A percentile compares a stretch with the other conserved stretches of the same genome.
These are phyloP conservation scores for Chunga burmeisteri DNA, from an alignment of 2,113 vertebrate genomes.

Conservation along the genomic window DNA sequence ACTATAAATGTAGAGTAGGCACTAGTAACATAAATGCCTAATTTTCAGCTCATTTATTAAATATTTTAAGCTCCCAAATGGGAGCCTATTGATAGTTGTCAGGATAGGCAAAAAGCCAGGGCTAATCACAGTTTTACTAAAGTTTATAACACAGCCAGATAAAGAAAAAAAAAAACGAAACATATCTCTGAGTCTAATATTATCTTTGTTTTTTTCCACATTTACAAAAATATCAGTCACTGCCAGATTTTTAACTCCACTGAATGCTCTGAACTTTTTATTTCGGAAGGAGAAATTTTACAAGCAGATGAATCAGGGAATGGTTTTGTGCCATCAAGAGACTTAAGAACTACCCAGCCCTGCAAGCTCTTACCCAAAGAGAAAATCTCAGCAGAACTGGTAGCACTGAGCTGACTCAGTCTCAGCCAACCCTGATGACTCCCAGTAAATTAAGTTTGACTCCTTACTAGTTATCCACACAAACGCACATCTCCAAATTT, in stretches of 20 bases:
- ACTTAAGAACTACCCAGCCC: background rate
- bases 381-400: background rate
- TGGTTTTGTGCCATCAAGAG: background rate
- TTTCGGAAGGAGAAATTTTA: background rate
- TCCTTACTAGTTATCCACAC: background rate
- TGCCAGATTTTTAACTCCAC: background rate
- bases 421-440: background rate
- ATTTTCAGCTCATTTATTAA: background rate
- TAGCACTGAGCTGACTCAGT: background rate
- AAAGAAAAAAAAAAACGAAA: background rate
- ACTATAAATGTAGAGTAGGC: background rate
- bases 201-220: background rate
- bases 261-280: background rate
- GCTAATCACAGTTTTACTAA: background rate
- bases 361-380: background rate
- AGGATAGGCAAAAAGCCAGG: background rate
- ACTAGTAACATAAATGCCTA: background rate
- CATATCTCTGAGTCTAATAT: background rate
- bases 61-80: background rate
- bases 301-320: background rate
- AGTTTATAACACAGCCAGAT: background rate
- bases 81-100: background rate
- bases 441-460: background rate
- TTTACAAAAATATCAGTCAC: background rate
- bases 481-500: background rate